Evolutionary conservation across 1,140 invertebrate species (phyloP).

Genomic region (Panulirus ornatus): DNA sequence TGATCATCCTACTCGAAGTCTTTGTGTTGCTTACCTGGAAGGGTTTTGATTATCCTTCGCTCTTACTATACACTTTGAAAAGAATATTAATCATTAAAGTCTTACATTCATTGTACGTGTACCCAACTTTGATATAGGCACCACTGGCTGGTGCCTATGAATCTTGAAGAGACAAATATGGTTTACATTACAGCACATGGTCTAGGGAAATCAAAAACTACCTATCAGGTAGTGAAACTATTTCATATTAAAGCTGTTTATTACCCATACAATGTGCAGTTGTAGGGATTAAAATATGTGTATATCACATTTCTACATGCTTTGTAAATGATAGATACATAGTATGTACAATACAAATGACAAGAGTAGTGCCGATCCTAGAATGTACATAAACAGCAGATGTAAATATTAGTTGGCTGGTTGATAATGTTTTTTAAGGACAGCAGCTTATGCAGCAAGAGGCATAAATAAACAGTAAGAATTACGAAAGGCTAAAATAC

Average conservation of each 20-base stretch:
- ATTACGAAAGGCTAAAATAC: constrained; percentile 19
- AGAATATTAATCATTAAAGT: too few species aligned
- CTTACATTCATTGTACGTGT: too few species aligned
- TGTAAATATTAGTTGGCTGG: constrained; percentile 42
- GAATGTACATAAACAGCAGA: constrained; percentile 39
- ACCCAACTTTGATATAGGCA: too few species aligned
- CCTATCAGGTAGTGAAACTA: not conserved
- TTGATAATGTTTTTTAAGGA: not conserved
- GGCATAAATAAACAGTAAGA: constrained; percentile 11
- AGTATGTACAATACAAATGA: constrained; percentile 53
- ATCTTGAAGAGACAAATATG: too few species aligned
- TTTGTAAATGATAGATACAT: constrained; percentile 48
- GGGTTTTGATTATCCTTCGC: too few species aligned
- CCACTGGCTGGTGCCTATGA: too few species aligned
- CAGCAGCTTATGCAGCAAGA: not conserved
- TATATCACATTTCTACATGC: constrained; percentile 56
- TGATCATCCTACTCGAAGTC: too few species aligned
- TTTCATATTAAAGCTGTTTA: constrained; percentile 62
- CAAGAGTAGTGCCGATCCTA: constrained; percentile 55
- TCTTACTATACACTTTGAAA: too few species aligned
- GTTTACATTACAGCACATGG: too few species aligned
- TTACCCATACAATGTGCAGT: constrained; percentile 56
- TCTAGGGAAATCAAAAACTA: too few species aligned
- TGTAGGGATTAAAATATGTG: constrained; percentile 25
- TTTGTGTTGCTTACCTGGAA: too few species aligned